Conservation (phyloP, 2,113 vertebrate genomes). For the Bathybates hornii region DNA sequence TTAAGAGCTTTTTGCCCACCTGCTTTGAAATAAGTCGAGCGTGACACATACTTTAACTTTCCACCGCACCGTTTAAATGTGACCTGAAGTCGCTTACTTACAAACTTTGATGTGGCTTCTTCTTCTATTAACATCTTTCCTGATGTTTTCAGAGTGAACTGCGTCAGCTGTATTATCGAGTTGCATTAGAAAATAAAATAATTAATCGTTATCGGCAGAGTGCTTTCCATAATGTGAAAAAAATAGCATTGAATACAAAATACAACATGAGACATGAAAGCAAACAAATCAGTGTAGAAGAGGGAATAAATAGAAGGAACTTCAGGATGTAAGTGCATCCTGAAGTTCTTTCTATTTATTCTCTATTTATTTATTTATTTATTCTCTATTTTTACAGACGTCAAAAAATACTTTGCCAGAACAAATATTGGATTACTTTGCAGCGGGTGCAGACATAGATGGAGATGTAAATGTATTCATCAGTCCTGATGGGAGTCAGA, state of each 20-base stretch:
- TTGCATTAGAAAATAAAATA: background rate
- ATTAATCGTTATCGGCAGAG: background rate
- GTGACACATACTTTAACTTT: background rate
- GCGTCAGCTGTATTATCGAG: background rate
- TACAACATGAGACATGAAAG: background rate
- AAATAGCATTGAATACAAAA: background rate
- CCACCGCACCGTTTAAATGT: background rate
- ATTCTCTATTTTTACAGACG: background rate
- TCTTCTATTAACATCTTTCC: background rate
- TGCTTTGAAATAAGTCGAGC: background rate
- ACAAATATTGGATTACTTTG: background rate
- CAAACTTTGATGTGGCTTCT: background rate
- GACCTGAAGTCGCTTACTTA: background rate
- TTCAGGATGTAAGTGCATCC: background rate
- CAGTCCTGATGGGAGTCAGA: background rate
- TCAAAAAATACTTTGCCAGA: background rate
- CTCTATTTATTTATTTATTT: no score
- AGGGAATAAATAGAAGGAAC: background rate
- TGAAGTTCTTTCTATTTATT: background rate
- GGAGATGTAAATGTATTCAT: constrained; percentile 3
- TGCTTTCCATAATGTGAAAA: background rate
- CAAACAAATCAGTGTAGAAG: background rate
- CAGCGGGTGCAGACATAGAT: background rate
- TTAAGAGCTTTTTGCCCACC: background rate
- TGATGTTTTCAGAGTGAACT: background rate